A percentile compares a stretch with the other conserved stretches of the same genome.
Evolutionary conservation across 2,888 invertebrate species (phyloP).

Genomic region (Lasioglossum leucozonium): DNA sequence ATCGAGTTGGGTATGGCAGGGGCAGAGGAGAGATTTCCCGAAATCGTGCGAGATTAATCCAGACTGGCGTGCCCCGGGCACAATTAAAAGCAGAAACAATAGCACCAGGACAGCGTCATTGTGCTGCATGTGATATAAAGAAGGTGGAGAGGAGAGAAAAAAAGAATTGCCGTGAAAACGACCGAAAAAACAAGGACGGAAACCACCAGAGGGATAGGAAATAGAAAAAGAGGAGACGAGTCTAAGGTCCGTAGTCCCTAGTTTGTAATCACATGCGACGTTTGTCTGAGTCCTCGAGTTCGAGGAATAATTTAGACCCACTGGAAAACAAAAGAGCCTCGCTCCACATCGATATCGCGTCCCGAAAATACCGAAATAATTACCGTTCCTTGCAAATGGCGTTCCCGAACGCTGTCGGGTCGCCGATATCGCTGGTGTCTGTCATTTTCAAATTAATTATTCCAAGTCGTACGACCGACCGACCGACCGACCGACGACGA

Average conservation of each 20-base stretch:
- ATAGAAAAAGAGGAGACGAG: conserved; percentile 31
- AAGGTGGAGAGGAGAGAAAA: neutral
- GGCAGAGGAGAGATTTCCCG: conserved; percentile 37
- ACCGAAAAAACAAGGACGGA: neutral
- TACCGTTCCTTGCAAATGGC: conserved; percentile 4
- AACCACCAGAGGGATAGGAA: neutral
- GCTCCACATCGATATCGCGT: conserved; percentile 51
- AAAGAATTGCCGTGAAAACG: neutral
- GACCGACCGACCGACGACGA: too few relatives aligned
- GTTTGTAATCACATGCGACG: conserved; percentile 70
- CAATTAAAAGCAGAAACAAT: conserved; percentile 74
- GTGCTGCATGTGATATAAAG: conserved; percentile 70
- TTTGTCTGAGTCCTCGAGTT: conserved; percentile 66
- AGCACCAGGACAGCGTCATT: conserved; percentile 65
- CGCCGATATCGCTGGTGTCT: conserved; percentile 12
- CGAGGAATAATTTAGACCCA: conserved; percentile 68
- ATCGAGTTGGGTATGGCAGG: conserved; percentile 26
- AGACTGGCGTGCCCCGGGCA: conserved; percentile 65
- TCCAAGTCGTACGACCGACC: conserved; percentile 32
- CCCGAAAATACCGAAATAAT: conserved; percentile 27
- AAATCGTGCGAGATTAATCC: conserved; percentile 67
- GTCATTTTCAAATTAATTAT: conserved; percentile 47
- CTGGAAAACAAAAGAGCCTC: conserved; percentile 65
- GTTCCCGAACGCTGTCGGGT: neutral
- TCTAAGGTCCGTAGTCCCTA: conserved; percentile 57